phyloP scores from a whole-genome alignment of 2,113 vertebrate genomes.

The Papio anubis region DNA sequence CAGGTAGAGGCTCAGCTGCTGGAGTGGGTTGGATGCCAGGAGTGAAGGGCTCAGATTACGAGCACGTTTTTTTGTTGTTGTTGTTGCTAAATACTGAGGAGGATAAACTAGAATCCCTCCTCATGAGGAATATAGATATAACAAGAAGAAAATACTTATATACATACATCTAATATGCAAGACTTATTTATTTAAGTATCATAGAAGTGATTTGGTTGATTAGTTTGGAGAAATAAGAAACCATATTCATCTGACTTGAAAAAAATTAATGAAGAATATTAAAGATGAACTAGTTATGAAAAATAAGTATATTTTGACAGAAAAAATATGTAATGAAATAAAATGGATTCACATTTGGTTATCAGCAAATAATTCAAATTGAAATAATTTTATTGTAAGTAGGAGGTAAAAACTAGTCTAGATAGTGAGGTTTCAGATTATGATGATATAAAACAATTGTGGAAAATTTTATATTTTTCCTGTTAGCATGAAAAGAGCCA shows the following conservation, averaged over 20 bases:
- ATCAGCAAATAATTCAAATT: neutral
- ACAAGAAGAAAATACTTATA: neutral
- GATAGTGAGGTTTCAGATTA: neutral
- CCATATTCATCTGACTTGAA: neutral
- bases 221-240: neutral
- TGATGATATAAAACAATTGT: neutral
- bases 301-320: neutral
- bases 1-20: neutral
- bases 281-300: neutral
- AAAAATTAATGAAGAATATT: neutral
- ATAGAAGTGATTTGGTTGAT: neutral
- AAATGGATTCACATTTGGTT: neutral
- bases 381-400: neutral
- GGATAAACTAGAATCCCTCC: neutral
- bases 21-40: neutral
- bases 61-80: neutral
- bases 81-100: neutral
- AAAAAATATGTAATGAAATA: neutral
- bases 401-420: neutral
- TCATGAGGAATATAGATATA: neutral
- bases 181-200: neutral
- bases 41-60: neutral
- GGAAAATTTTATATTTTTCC: neutral
- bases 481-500: neutral
- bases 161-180: neutral